Conservation (phyloP, 2,797 vertebrate genomes). For the Danionella dracula region DNA sequence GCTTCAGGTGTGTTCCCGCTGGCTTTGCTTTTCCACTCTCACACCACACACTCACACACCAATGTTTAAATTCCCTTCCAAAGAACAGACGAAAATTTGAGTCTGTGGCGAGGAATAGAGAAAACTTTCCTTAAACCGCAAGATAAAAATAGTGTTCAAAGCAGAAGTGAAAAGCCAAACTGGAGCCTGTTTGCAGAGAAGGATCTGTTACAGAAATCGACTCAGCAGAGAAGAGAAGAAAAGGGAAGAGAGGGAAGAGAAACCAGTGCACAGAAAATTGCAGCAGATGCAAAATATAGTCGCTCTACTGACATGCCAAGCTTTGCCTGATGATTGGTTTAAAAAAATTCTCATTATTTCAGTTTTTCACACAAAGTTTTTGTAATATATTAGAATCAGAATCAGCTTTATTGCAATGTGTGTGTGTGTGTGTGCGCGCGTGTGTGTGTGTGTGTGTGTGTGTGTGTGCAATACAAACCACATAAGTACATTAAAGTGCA, state of each 20-base stretch:
- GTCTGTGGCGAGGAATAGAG: slow-evolving; percentile 39
- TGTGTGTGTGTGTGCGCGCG: too few species aligned
- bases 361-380: too few species aligned
- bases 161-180: slow-evolving; percentile 41
- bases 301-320: slow-evolving; percentile 20
- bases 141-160: slow-evolving; percentile 50
- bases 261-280: slow-evolving; percentile 26
- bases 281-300: slow-evolving; percentile 29
- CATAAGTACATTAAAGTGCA: too few species aligned
- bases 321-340: background rate
- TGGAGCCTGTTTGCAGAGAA: slow-evolving; percentile 41
- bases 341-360: too few species aligned
- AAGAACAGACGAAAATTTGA: slow-evolving; percentile 33
- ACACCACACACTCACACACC: slow-evolving; percentile 12
- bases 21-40: slow-evolving; percentile 24
- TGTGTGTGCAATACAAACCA: too few species aligned
- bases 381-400: too few species aligned
- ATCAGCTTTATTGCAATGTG: too few species aligned
- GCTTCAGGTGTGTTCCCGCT: slow-evolving; percentile 14
- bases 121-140: slow-evolving; percentile 45
- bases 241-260: slow-evolving; percentile 23
- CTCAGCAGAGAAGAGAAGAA: slow-evolving; percentile 14
- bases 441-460: too few species aligned
- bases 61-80: slow-evolving; percentile 19
- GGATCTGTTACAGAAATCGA: slow-evolving; percentile 39